Evolutionary conservation across 2,888 invertebrate species (phyloP), one percentile per base, ranked within the genome.

Genomic region (Synergus laeviventris): DNA sequence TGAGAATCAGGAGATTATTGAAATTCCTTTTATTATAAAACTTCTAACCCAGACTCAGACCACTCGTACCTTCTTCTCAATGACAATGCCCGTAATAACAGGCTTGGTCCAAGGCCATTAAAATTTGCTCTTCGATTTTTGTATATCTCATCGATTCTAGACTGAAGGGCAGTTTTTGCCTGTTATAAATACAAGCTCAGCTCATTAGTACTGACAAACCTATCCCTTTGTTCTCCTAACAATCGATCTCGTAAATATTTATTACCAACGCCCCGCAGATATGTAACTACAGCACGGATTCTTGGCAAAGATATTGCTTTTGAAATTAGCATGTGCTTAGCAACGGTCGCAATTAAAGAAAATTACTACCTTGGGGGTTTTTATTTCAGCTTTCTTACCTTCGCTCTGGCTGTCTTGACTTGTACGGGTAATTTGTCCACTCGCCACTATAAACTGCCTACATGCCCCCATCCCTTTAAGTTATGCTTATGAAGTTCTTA

Each of bases 171-270:
- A n/a, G 31, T 31, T 21, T 66, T 66, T 66, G 9, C 14, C 24
- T 21, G 16, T 24, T 42, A 66, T 66, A 45, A 66, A 42, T 42
- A 21, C 64, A 64, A 64, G 24, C 21, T 16, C 42, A 42, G 42
- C 66, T 66, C 66, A 66, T 66, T 45, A 66, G 42, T 21, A 8
- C 14, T 8, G 16, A 21, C 66, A 66, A 66, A 24, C 42, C 42
- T 24, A n/a, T 45, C 24, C 21, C 66, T 45, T 66, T 66, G 66
- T 42, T 66, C 42, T 66, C 8, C 24, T 42, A 45, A 66, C 66
- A 66, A 66, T 45, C 16, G 0, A 54, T 56, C 78, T 83, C 74
- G 80, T 83, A 82, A 83, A 82, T 82, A 84, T 82, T 83, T 81
- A 84, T 42, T 66, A 66, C 2, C 42, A 66, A 66, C 14, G 38